Percentiles rank a stretch among this genome's conserved stretches.
These are phyloP conservation scores for Macaca fascicularis DNA, from an alignment of 2,113 vertebrate species.

Conservation along the genomic window T2T-MFA8v1.1 NC_088379.1:62642501-62643000, in stretches of 20 bases:
- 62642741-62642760: background rate
- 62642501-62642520: background rate
- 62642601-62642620: background rate
- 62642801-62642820: background rate
- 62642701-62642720: background rate
- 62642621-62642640: background rate
- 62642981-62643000: background rate
- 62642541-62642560: background rate
- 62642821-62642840: no score
- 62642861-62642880: background rate
- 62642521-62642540: background rate
- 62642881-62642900: background rate
- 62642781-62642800: background rate
- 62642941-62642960: background rate
- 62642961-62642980: constrained; percentile 3
- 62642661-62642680: background rate
- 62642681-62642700: constrained; percentile 1
- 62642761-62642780: background rate
- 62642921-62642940: background rate
- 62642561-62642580: no score
- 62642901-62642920: background rate
- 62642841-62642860: background rate
- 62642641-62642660: background rate
- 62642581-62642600: background rate
- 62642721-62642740: background rate